Conservation (phyloP, 2,797 vertebrate genomes). For the Galago senegalensis region DNA sequence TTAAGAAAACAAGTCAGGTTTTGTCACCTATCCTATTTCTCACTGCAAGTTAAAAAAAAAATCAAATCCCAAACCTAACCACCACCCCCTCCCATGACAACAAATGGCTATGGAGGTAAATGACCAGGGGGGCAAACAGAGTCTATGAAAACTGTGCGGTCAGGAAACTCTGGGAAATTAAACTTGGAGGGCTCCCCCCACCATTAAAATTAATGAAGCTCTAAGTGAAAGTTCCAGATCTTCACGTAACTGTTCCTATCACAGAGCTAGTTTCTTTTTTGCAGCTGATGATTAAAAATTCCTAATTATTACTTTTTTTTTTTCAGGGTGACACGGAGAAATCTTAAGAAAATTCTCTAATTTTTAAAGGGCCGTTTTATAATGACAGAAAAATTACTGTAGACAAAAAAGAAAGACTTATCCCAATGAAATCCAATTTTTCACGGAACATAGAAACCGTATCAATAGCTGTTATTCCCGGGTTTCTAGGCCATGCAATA, state of each 20-base stretch:
- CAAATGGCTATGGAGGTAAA: slow-evolving; percentile 36
- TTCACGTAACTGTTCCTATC: slow-evolving; percentile 71
- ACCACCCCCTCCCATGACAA: slow-evolving; percentile 54
- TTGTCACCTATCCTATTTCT: slow-evolving; percentile 77
- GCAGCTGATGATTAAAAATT: slow-evolving; percentile 82
- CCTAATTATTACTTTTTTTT: neutral
- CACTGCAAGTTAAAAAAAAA: slow-evolving; percentile 70
- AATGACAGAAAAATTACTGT: slow-evolving; percentile 71
- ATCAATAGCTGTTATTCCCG: slow-evolving; percentile 65
- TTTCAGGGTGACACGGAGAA: no score
- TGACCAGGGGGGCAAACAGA: neutral
- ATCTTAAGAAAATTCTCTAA: no score
- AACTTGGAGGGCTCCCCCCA: neutral
- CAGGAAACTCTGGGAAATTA: slow-evolving; percentile 13
- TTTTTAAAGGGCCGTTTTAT: slow-evolving; percentile 72
- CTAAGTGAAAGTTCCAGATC: slow-evolving; percentile 25
- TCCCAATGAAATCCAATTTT: slow-evolving; percentile 77
- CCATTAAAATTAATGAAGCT: slow-evolving; percentile 33
- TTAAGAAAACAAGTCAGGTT: slow-evolving; percentile 86
- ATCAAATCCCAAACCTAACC: slow-evolving; percentile 61
- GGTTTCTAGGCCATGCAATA: slow-evolving; percentile 84
- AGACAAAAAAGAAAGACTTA: slow-evolving; percentile 70
- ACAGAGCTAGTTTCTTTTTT: slow-evolving; percentile 83
- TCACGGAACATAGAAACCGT: slow-evolving; percentile 73
- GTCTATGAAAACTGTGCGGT: neutral